These are phyloP conservation scores for Egretta garzetta DNA, from an alignment of 2,113 vertebrate species.

Conservation along the genomic window DNA sequence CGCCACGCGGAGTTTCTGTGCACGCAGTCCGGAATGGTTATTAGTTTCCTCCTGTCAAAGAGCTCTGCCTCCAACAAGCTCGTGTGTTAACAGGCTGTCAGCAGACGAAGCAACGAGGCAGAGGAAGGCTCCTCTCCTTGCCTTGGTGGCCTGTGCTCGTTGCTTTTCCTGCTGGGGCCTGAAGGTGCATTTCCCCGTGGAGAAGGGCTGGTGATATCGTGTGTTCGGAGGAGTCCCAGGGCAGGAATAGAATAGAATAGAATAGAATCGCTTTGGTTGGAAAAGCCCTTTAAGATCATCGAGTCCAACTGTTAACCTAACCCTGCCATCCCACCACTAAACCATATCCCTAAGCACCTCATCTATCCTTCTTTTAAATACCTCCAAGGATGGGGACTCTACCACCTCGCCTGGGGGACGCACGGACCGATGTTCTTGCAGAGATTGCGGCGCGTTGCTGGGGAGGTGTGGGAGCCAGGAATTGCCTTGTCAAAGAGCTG, in stretches of 20 bases:
- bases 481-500: not conserved
- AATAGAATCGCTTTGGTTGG: too few relatives aligned
- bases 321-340: too few relatives aligned
- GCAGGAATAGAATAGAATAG: too few relatives aligned
- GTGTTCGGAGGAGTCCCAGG: not conserved
- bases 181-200: fast-evolving
- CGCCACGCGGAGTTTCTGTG: not conserved
- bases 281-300: too few relatives aligned
- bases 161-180: not conserved
- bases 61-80: not conserved
- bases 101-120: not conserved
- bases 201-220: fast-evolving
- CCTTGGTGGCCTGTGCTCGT: not conserved
- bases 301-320: too few relatives aligned
- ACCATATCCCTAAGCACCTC: too few relatives aligned
- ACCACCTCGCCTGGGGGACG: fast-evolving
- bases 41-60: not conserved
- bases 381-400: too few relatives aligned
- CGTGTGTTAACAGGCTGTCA: not conserved
- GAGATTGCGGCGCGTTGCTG: not conserved
- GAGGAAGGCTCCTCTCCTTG: not conserved
- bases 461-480: not conserved
- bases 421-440: not conserved
- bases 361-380: too few relatives aligned
- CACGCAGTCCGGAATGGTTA: not conserved